Conservation (phyloP, 1,140 invertebrate genomes). For the Megathymus violae region DNA sequence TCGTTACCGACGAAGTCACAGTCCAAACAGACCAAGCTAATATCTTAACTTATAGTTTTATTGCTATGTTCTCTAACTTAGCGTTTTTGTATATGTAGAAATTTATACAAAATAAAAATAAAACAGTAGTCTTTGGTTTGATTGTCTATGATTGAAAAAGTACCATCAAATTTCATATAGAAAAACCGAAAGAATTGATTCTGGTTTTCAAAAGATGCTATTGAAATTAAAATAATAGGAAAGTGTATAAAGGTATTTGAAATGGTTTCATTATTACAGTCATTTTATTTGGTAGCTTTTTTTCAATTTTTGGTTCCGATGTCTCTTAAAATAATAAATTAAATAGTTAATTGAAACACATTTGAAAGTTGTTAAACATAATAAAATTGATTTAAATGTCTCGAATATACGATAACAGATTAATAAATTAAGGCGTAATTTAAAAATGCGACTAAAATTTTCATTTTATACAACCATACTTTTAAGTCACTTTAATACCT, state of each 20-base stretch:
- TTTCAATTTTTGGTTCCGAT: not conserved
- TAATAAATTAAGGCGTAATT: not conserved
- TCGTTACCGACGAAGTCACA: too few species aligned
- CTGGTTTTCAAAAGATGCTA: too few species aligned
- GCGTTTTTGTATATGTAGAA: not conserved
- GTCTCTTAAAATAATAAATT: not conserved
- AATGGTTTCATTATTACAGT: not conserved
- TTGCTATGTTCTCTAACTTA: slow-evolving; percentile 32
- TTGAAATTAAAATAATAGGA: too few species aligned
- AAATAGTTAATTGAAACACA: too few species aligned
- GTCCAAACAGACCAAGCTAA: slow-evolving; percentile 26
- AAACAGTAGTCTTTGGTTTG: not conserved
- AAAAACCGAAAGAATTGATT: not conserved
- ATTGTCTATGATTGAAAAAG: slow-evolving; percentile 9
- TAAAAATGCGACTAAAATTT: too few species aligned
- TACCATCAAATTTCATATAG: not conserved
- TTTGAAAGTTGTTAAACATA: not conserved
- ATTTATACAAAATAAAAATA: not conserved
- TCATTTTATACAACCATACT: too few species aligned
- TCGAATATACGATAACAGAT: not conserved
- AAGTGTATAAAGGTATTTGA: too few species aligned
- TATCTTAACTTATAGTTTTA: slow-evolving; percentile 21
- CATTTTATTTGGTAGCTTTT: not conserved
- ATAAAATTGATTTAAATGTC: not conserved
- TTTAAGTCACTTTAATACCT: too few species aligned